Evolutionary conservation across 2,888 invertebrate species (phyloP), one percentile per base, ranked within the genome.

Genomic region (Stenodema calcarata): DNA sequence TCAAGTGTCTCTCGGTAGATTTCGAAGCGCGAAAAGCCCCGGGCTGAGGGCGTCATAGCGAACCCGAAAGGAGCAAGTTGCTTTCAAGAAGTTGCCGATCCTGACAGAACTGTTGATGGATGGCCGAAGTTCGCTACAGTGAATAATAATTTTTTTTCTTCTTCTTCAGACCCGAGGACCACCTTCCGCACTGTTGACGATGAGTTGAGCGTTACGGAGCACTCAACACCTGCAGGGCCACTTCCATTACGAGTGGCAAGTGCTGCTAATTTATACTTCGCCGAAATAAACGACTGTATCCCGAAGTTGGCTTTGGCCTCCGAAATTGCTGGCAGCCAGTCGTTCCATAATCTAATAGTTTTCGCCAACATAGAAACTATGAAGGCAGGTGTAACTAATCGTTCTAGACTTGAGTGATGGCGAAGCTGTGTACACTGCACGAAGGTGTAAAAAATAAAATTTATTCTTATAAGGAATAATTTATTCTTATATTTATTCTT

Each of bases 81-180:
- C 62, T 62, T 23, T 62, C 62, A 62, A 62, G 62, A 62, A 62
- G 62, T 62, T 62, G 62, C 62, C 62, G 12, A 9, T 62, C 23
- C 27, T 18, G 27, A 11, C 18, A 27, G 9, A 0, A 0, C 62
- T 62, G 23, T 62, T 62, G 62, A 62, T 62, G 62, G 62, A 62
- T 62, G 62, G 62, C 23, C 62, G 23, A 62, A 62, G 18, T 62
- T 62, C 23, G 23, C 23, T 11, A 7, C 62, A 62, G 62, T 62
- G 62, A 62, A 62, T 62, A 62, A 62, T 62, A 62, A 62, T 62
- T 62, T 62, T 62, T 62, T 62, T n/a, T n/a, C n/a, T n/a, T n/a
- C n/a, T n/a, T n/a, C n/a, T n/a, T n/a, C n/a, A 23, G 62, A 23
- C n/a, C 4, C 50, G 16, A n/a, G 50, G 50, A n/a, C n/a, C 16